Percentiles rank a stretch among this genome's conserved stretches.
phyloP scores from a whole-genome alignment of 2,797 vertebrate genomes.

The Lagodon rhomboides region DNA sequence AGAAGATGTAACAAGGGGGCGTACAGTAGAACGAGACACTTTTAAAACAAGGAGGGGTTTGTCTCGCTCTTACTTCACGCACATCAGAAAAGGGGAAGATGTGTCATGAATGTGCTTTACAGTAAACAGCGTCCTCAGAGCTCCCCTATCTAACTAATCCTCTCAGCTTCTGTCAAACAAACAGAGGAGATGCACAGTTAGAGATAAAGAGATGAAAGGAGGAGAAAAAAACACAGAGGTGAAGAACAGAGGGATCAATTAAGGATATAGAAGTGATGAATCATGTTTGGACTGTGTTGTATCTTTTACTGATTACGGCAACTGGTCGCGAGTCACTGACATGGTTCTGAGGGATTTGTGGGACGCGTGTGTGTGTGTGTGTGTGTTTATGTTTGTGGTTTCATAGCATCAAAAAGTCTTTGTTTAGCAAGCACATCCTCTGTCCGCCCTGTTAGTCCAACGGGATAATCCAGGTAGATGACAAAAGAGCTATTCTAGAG shows the following conservation, averaged over 20 bases:
- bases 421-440: conserved; percentile 55
- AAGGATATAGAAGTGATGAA: conserved; percentile 55
- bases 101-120: conserved; percentile 73
- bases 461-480: conserved; percentile 60
- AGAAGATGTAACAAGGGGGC: conserved; percentile 36
- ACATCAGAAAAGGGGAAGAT: conserved; percentile 60
- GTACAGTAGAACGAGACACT: conserved; percentile 18
- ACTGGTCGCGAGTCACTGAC: conserved; percentile 42
- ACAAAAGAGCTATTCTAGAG: conserved; percentile 58
- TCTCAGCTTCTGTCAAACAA: conserved; percentile 73
- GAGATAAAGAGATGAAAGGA: conserved; percentile 69
- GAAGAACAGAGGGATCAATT: conserved; percentile 56
- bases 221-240: conserved; percentile 39
- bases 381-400: conserved; percentile 52
- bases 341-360: conserved; percentile 51
- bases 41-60: conserved; percentile 33
- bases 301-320: conserved; percentile 49
- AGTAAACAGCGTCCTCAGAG: conserved; percentile 77
- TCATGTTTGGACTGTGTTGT: conserved; percentile 49
- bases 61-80: conserved; percentile 33
- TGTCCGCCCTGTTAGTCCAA: conserved; percentile 39
- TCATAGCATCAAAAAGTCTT: conserved; percentile 51
- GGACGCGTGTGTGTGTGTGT: conserved; percentile 13
- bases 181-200: conserved; percentile 43
- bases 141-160: conserved; percentile 74